phyloP scores from a whole-genome alignment of 2,888 invertebrate genomes.

The Willowsia nigromaculata region DNA sequence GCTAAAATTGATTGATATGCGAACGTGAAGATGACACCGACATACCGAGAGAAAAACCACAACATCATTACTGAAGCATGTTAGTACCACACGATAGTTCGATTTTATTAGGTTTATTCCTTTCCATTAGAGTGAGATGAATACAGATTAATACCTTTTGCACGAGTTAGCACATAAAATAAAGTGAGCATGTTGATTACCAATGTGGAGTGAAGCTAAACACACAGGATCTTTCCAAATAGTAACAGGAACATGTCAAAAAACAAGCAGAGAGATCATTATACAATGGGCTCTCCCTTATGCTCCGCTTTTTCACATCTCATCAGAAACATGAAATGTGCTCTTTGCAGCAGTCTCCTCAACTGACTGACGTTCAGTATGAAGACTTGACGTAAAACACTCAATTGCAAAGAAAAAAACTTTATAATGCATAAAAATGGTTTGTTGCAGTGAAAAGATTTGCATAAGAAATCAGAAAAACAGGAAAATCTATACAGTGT shows the following conservation, averaged over 20 bases:
- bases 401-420: conserved; percentile 41
- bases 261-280: background rate
- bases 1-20: conserved; percentile 53
- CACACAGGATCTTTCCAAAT: background rate
- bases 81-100: background rate
- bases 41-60: conserved; percentile 7
- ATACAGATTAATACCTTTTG: conserved; percentile 17
- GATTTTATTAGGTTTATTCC: conserved; percentile 15
- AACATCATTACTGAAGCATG: background rate
- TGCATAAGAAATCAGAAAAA: conserved; percentile 60
- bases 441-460: conserved; percentile 44
- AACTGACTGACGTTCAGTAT: background rate
- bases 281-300: conserved; percentile 17
- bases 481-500: background rate
- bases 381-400: conserved; percentile 15
- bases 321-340: background rate
- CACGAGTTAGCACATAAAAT: conserved; percentile 26
- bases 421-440: conserved; percentile 28
- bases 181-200: conserved; percentile 15
- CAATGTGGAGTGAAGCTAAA: background rate
- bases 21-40: conserved; percentile 38
- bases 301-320: background rate
- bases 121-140: conserved; percentile 15
- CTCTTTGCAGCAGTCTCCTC: background rate
- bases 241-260: conserved; percentile 55